Evolutionary conservation across 2,888 invertebrate genomes (phyloP).

Genomic region (Phragmatobia fuliginosa): DNA sequence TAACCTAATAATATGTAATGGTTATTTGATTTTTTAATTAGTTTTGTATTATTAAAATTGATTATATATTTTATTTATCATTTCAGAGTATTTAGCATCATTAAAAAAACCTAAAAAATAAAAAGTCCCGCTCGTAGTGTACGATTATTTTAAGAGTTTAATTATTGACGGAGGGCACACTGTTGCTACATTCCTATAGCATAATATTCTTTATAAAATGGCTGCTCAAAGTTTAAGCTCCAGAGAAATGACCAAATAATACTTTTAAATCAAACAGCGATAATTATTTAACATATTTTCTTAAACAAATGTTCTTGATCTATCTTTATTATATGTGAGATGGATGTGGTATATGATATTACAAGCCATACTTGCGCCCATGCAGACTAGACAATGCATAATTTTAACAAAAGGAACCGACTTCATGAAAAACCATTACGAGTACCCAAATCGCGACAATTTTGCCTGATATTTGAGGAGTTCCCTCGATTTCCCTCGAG

Average conservation of each 20-base stretch:
- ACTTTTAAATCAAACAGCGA: neutral
- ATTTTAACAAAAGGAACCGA: no score
- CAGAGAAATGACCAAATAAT: conserved; percentile 24
- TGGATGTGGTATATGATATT: no score
- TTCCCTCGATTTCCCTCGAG: no score
- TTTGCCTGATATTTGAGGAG: no score
- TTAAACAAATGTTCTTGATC: no score
- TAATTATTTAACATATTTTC: no score
- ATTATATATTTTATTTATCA: conserved; percentile 71
- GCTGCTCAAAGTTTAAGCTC: conserved; percentile 30
- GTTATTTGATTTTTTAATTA: neutral
- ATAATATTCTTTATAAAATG: conserved; percentile 29
- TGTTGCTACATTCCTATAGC: conserved; percentile 55
- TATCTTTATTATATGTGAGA: no score
- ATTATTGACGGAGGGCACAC: conserved; percentile 40
- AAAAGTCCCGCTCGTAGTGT: conserved; percentile 60
- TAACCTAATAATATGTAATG: neutral
- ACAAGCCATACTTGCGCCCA: no score
- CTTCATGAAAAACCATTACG: no score
- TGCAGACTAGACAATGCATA: no score
- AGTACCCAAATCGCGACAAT: no score
- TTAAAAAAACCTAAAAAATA: conserved; percentile 83
- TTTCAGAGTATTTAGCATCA: conserved; percentile 84
- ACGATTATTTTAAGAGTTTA: conserved; percentile 42
- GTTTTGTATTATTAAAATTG: conserved; percentile 26